Evolutionary conservation across 1,140 invertebrate genomes (phyloP), one percentile per base, ranked within the genome.

Genomic region (Solenopsis invicta): DNA sequence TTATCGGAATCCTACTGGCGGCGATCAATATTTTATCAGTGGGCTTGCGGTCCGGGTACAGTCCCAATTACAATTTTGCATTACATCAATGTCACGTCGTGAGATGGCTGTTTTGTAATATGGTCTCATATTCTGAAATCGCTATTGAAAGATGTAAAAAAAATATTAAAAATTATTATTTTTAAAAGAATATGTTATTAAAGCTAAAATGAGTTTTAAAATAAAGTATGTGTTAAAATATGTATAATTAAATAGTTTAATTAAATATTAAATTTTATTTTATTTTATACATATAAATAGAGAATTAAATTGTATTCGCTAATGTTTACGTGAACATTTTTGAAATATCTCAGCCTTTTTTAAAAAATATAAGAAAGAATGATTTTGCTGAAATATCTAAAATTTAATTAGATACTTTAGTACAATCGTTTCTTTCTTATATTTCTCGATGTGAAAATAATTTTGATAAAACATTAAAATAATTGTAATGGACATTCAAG

Each of bases 11-110:
- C 18, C 24, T 24, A 80, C 10, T 21, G 24, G 41, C 29, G 34
- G 37, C 52, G 69, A 75, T 84, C 80, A 84, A 84, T 84, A 84
- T 84, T 84, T 84, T 84, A 84, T 84, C 80, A 75, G 41, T 29
- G 71, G 1, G 13, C 54, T 61, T 62, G 29, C 13, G 54, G 29
- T 61, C 9, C 9, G 24, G 45, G 54, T 84, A 84, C 52, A 74
- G 78, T 71, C 69, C 18, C 67, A 84, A 62, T 84, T 84, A 84
- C 5, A 84, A 84, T 75, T 75, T 75, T 41, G 29, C 41, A 50
- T 62, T 75, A 75, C 24, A 24, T 67, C n/a, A 61, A 74, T 82
- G 45, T 18, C 80, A 37, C 21, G 18, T 37, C 24, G 18, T 21
- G 50, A 71, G 67, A 80, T 16, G n/a, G 13, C 1, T n/a, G 4